Evolutionary conservation across 2,888 invertebrate genomes (phyloP).

Genomic region (Stenolophus ochropezus): DNA sequence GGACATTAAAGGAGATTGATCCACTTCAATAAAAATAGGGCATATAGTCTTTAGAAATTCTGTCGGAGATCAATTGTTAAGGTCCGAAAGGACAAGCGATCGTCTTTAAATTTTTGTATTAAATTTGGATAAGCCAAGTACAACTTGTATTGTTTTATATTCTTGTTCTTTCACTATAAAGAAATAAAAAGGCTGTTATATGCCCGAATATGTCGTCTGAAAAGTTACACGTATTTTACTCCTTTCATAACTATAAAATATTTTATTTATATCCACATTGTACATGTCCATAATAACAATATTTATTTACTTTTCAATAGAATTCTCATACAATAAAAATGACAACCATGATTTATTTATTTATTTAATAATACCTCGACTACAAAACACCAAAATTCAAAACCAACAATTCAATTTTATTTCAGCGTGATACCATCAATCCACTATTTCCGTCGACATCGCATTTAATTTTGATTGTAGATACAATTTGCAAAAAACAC

Average conservation of each 20-base stretch:
- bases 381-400: background rate
- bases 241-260: background rate
- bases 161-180: background rate
- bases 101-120: no score
- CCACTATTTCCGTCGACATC: background rate
- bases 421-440: background rate
- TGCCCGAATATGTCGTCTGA: background rate
- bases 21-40: no score
- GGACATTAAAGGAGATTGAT: no score
- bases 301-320: background rate
- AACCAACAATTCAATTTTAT: slow-evolving; percentile 33
- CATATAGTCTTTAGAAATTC: no score
- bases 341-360: background rate
- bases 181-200: background rate
- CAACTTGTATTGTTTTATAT: no score
- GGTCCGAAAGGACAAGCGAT: no score
- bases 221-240: background rate
- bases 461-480: slow-evolving; percentile 1
- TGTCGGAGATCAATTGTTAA: no score
- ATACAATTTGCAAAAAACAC: slow-evolving; percentile 26
- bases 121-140: no score
- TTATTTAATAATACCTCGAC: background rate
- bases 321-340: background rate
- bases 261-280: background rate
- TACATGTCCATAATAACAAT: background rate